Base-by-base conservation (phyloP, 2,113 vertebrate species). In the Arenaria interpres region DNA sequence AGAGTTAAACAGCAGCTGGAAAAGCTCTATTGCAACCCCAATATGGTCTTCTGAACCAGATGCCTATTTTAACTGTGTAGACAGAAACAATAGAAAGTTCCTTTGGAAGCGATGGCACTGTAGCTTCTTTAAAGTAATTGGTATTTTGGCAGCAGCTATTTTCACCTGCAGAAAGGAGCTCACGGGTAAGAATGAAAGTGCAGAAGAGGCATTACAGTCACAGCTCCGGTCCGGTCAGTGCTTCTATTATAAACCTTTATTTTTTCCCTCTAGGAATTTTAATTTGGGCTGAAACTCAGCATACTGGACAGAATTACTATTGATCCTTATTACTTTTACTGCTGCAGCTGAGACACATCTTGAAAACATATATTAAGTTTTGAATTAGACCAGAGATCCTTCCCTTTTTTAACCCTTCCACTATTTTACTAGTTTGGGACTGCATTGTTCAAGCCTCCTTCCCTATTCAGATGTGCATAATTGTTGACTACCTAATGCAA, bases 161-260 rank as follows among this genome's bases (percentile, higher is more conserved):
- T 46, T 53, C n/a, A 93, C 84, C 92, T 81, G 75, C 64, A 95
- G 88, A 92, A 96, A 86, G 89, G 74, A 95, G 89, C 62, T 93
- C 89, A 95, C 81, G 51, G 68, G 93, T 96, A 90, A 60, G 73
- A 92, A 97, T 14, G 6, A 82, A 91, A 37, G 21, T 10, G 30
- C 20, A 33, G 20, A 32, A 62, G 51, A 35, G 80, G 33, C 46
- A 71, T 68, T 75, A 76, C 51, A 23, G 78, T 37, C 68, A 54
- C 25, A 89, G 73, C 30, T 85, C 27, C 27, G 56, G 22, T 72
- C 80, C 51, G 32, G 15, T 45, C 60, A 72, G 22, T 81, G 50
- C 33, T 95, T 84, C 72, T 83, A 51, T 57, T 69, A 63, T 30
- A 89, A 91, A 74, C 14, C 30, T 85, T 68, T 10, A 30, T 67